These are phyloP conservation scores for Apodemia zela DNA, from an alignment of 2,888 invertebrate genomes.

Conservation along the genomic window DNA sequence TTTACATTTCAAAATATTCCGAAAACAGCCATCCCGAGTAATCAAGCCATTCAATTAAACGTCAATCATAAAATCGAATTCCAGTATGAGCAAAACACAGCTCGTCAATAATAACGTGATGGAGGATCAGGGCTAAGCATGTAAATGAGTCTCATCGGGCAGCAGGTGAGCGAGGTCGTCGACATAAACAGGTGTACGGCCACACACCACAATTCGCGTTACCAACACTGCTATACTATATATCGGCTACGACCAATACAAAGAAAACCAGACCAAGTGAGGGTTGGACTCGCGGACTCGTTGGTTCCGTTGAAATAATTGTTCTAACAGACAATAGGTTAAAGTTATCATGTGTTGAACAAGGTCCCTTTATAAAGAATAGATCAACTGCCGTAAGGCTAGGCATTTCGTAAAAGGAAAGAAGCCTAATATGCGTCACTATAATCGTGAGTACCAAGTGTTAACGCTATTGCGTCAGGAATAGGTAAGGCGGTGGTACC, in stretches of 20 bases:
- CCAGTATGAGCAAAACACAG: background rate
- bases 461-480: too few species aligned
- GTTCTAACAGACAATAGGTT: too few species aligned
- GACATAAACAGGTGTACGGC: constrained; percentile 42
- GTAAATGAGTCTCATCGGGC: constrained; percentile 47
- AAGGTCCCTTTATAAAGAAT: too few species aligned
- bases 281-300: background rate
- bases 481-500: too few species aligned
- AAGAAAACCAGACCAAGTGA: background rate
- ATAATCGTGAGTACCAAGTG: too few species aligned
- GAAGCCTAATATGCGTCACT: too few species aligned
- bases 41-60: background rate
- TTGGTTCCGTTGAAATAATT: background rate
- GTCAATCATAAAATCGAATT: constrained; percentile 4
- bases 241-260: background rate
- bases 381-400: too few species aligned
- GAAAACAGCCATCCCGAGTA: too few species aligned
- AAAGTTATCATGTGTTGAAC: too few species aligned
- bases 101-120: constrained; percentile 21
- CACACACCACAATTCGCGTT: constrained; percentile 24
- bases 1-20: too few species aligned
- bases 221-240: constrained; percentile 4
- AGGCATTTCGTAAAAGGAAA: too few species aligned
- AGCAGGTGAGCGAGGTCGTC: constrained; percentile 72
- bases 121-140: constrained; percentile 42